Percentiles rank a stretch among this genome's conserved stretches.
These are phyloP conservation scores for Tursiops truncatus DNA, from an alignment of 2,113 vertebrate species.

Conservation along the genomic window DNA sequence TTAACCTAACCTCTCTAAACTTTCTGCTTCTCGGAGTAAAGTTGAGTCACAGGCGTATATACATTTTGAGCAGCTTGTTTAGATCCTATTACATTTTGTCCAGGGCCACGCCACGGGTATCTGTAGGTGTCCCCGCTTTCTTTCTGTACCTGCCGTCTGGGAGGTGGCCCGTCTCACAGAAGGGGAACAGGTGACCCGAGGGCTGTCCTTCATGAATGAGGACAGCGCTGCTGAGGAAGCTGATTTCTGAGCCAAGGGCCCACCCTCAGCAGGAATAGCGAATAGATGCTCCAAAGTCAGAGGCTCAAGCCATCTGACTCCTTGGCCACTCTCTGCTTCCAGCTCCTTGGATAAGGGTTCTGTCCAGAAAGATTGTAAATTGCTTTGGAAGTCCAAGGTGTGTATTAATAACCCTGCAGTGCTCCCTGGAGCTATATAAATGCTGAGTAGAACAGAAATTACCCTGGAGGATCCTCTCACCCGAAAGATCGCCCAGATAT, in stretches of 20 bases:
- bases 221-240: neutral
- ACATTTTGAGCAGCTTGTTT: no score
- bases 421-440: neutral
- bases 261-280: neutral
- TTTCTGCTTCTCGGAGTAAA: no score
- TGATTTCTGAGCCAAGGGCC: neutral
- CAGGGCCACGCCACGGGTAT: neutral
- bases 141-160: neutral
- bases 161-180: neutral
- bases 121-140: neutral
- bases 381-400: neutral
- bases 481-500: rapidly evolving
- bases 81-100: no score
- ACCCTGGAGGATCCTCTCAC: conserved; percentile 12
- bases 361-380: neutral
- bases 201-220: rapidly evolving
- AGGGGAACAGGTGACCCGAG: rapidly evolving
- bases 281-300: neutral
- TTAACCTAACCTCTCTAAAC: neutral
- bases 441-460: conserved; percentile 5
- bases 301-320: rapidly evolving
- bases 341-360: neutral
- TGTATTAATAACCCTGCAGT: neutral
- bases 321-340: neutral
- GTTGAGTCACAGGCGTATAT: no score